Base-by-base conservation (phyloP, 2,888 invertebrate genomes). In the Heliconius hortense region DNA sequence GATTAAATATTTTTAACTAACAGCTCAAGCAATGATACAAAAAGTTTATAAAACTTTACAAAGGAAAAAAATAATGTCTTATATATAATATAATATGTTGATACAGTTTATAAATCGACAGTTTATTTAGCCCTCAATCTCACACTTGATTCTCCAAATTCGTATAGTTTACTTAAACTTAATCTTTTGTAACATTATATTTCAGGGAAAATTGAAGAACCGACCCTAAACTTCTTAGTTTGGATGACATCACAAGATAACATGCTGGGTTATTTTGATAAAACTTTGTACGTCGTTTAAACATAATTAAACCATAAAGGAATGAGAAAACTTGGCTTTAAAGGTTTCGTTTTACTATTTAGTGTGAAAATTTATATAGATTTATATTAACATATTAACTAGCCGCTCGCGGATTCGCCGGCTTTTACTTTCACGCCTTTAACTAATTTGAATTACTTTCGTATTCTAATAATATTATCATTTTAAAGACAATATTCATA, bases 211-310 rank as follows among this genome's bases (percentile, higher is more conserved):
- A 28, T 35, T 53, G 53, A 53, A 28, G 43, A 43, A 4, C 28
- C 28, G n/a, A 53, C 68, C 68, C 68, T 69, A 69, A 69, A 69
- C 53, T 69, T 69, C 68, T 69, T 15, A 69, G 68, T 69, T 69
- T 31, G 28, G n/a, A 53, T 69, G 68, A 69, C 68, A 60, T 24
- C 26, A 26, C n/a, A 48, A 28, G 67, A 67, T 67, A 67, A 43
- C n/a, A 7, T 56, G 28, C 24, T n/a, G n/a, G 28, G 53, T 31
- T 31, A 56, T 69, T 56, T 53, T 69, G 68, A 69, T 31, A 18
- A 69, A 69, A 69, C 68, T 69, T 69, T 53, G 53, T 13, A 21
- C 31, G 21, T 56, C 68, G 53, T 69, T 53, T 53, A 56, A 53
- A 56, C 68, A 21, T 53, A 53, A 69, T 69, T 69, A 69, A 31